Base-by-base conservation (phyloP, 2,888 invertebrate species). In the Platycheirus rosarum region DNA sequence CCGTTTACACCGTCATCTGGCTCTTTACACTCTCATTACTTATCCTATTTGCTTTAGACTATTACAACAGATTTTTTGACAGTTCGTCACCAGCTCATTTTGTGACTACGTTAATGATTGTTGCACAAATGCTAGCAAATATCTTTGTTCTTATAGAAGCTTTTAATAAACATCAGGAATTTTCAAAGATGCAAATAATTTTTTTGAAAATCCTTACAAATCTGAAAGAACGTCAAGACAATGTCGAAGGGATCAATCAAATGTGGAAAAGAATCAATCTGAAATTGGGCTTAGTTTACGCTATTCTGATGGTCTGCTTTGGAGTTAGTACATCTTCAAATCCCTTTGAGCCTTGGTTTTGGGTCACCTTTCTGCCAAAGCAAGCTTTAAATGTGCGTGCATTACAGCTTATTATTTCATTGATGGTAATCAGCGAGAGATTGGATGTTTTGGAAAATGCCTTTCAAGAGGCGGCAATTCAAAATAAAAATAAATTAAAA, bases 61-160 rank as follows among this genome's bases (percentile, higher is more conserved):
- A 73, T 62, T 79, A 70, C 9, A n/a, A 74, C 16, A 60, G 13
- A 6, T 32, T n/a, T 8, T 9, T 29, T 2, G 18, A 44, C 18
- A 32, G 29, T 8, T 29, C 60, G 6, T 71, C 63, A 49, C 18
- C 53, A 20, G 2, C 23, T n/a, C 29, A 18, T 3, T 42, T 78
- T 8, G 68, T 78, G 13, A n/a, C n/a, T 16, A 32, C 23, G 23
- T 65, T 13, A n/a, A 13, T 75, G 0, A 37, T 20, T 3, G 8
- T 23, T 2, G 20, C 66, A 11, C 66, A 84, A 49, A n/a, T 70
- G 7, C 0, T 55, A 2, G 51, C 65, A 9, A 49, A 80, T 55
- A 71, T 85, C 14, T 20, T 84, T 11, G 57, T 82, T 1, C 0
- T 85, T 14, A 44, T 80, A 9, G 86, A 86, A 44, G 62, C 84